Percentiles rank a stretch among this genome's conserved stretches.
These are phyloP conservation scores for Spea hammondii DNA, from an alignment of 2,797 vertebrate genomes.

Conservation along the genomic window DNA sequence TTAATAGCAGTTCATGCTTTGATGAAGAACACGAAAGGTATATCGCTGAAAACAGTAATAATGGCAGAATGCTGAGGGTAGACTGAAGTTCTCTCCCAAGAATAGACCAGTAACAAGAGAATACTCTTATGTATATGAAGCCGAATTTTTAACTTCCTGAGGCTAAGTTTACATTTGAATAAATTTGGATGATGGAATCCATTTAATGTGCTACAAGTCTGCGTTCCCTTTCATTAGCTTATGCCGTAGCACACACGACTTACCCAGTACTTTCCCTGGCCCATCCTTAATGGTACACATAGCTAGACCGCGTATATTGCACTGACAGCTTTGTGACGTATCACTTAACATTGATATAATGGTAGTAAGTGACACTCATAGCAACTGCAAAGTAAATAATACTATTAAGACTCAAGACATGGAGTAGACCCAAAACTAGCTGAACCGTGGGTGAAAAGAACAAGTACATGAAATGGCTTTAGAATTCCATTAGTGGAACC, in stretches of 20 bases:
- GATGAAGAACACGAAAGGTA: too few species aligned
- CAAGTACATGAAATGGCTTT: neutral
- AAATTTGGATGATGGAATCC: slow-evolving; percentile 1
- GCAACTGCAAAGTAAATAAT: neutral
- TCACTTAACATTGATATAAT: slow-evolving; percentile 4
- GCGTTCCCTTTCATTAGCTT: neutral
- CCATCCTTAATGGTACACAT: neutral
- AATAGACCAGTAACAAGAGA: neutral
- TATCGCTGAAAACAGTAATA: too few species aligned
- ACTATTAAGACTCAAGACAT: neutral
- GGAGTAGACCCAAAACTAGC: neutral
- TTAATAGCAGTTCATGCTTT: too few species aligned
- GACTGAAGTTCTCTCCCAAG: neutral
- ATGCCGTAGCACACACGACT: neutral
- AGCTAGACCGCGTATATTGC: neutral
- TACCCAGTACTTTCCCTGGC: neutral
- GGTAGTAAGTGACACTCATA: neutral
- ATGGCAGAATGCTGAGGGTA: too few species aligned
- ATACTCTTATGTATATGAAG: neutral
- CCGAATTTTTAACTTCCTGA: neutral
- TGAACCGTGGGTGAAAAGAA: neutral
- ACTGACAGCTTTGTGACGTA: neutral
- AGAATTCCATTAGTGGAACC: neutral
- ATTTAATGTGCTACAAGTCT: neutral
- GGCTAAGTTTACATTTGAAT: neutral